Evolutionary conservation across 2,888 invertebrate genomes (phyloP), one percentile per base, ranked within the genome.

Genomic region (Tetragnatha montana): DNA sequence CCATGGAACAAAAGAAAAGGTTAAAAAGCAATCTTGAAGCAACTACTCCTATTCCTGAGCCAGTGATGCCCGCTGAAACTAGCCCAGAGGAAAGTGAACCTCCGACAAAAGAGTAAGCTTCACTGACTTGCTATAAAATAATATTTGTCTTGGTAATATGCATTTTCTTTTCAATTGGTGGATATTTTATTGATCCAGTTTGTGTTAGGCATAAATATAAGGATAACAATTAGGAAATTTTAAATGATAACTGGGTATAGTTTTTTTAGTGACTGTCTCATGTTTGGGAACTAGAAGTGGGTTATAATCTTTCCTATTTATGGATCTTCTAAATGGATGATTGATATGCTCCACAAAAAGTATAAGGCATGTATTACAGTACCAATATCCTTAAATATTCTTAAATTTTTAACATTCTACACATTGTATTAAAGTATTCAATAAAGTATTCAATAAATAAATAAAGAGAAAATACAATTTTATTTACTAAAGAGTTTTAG

Each of bases 1-100:
- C 81, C 19, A 47, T 71, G 75, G 90, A 84, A 74, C 80, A 87
- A 47, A 81, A 86, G 60, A 71, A 69, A 17, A 76, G 71, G 70
- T 76, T 83, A 35, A 83, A 83, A 49, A 90, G 74, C 68, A 87
- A 74, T 22, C 83, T 47, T 35, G 90, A 90, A 51, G 87, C 81
- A 14, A 21, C 78, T 4, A 79, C 60, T 3, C 78, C 78, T 8
- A 83, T 82, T n/a, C 83, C 87, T 51, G 90, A 90, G 71, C 74
- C 74, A 17, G 22, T 79, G 6, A 8, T 75, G 50, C 19, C 83
- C 17, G 78, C 7, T 84, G 90, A 90, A 21, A 73, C 50, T 60
- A 17, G 50, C 8, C 22, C 35, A 19, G 87, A 81, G 22, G 70
- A 74, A 8, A 51, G 47, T 17, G 87, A 89, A 81, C 60, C 47